A percentile compares a stretch with the other conserved stretches of the same genome.
These are phyloP conservation scores for Pachyrhynchus sulphureomaculatus DNA, from an alignment of 1,140 invertebrate genomes.

Conservation along the genomic window DNA sequence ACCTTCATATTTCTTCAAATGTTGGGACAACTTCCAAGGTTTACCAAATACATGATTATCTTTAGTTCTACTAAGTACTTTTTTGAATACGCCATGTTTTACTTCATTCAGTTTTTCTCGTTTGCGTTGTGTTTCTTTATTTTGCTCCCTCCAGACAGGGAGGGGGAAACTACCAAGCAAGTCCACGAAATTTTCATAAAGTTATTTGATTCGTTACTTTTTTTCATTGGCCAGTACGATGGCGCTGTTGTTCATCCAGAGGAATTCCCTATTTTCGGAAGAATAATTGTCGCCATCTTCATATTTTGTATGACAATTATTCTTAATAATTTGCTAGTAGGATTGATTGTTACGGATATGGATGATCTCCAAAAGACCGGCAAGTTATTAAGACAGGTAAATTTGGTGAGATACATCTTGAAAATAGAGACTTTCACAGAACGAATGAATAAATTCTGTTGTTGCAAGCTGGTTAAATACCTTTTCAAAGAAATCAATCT, in stretches of 20 bases:
- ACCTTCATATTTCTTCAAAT: constrained; percentile 27
- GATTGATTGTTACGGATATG: constrained; percentile 38
- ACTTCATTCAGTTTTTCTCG: constrained; percentile 36
- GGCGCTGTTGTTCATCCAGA: constrained; percentile 13
- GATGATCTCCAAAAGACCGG: constrained; percentile 31
- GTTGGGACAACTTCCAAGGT: constrained; percentile 33
- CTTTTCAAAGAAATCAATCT: neutral
- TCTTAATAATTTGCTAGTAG: constrained; percentile 37
- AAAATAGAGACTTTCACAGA: constrained; percentile 21
- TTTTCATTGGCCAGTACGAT: constrained; percentile 35
- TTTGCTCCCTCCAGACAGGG: constrained; percentile 16
- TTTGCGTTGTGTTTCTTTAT: constrained; percentile 39
- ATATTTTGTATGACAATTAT: constrained; percentile 39
- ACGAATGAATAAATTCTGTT: neutral
- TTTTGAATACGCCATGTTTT: constrained; percentile 34
- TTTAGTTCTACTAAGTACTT: constrained; percentile 35
- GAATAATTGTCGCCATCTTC: constrained; percentile 34
- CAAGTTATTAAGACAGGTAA: constrained; percentile 29
- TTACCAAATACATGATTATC: constrained; percentile 38
- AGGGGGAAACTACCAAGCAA: neutral
- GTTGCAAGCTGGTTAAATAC: neutral
- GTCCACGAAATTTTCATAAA: constrained; percentile 12
- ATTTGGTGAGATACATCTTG: constrained; percentile 30
- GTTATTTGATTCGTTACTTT: constrained; percentile 33
- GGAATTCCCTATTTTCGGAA: constrained; percentile 30